Conservation (phyloP, 2,113 vertebrate species). For the Pelobates fuscus region DNA sequence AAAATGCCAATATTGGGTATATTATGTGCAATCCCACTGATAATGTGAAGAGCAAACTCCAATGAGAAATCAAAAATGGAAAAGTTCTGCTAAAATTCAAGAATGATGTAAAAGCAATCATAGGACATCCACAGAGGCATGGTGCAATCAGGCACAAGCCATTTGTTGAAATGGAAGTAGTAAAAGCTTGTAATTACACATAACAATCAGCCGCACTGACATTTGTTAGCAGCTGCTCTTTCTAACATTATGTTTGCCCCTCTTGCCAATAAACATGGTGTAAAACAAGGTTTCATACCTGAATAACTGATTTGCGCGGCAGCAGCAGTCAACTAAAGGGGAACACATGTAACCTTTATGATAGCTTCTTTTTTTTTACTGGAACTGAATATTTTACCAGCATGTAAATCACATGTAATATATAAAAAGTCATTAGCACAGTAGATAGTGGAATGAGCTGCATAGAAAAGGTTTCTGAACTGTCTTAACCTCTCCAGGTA, state of each 20-base stretch:
- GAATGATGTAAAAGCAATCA: constrained; percentile 6
- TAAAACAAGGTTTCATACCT: neutral
- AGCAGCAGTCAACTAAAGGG: neutral
- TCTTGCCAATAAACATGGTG: constrained; percentile 16
- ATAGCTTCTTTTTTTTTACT: too few species aligned
- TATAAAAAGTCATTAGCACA: too few species aligned
- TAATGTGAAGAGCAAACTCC: neutral
- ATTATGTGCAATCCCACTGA: neutral
- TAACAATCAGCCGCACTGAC: constrained; percentile 21
- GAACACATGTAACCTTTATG: too few species aligned
- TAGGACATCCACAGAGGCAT: neutral
- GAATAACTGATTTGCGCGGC: neutral
- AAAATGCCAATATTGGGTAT: neutral
- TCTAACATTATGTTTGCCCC: constrained; percentile 1
- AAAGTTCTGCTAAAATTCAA: constrained; percentile 7
- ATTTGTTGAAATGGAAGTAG: constrained; percentile 23
- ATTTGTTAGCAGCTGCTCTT: constrained; percentile 32
- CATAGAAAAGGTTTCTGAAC: too few species aligned
- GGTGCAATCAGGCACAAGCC: constrained; percentile 18
- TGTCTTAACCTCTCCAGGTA: too few species aligned
- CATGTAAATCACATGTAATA: too few species aligned
- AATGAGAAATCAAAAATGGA: neutral
- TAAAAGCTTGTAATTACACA: constrained; percentile 23
- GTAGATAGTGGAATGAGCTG: too few species aligned
- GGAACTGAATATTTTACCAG: too few species aligned